These are phyloP conservation scores for Acromyrmex charruanus DNA, from an alignment of 1,140 invertebrate genomes.

Conservation along the genomic window DNA sequence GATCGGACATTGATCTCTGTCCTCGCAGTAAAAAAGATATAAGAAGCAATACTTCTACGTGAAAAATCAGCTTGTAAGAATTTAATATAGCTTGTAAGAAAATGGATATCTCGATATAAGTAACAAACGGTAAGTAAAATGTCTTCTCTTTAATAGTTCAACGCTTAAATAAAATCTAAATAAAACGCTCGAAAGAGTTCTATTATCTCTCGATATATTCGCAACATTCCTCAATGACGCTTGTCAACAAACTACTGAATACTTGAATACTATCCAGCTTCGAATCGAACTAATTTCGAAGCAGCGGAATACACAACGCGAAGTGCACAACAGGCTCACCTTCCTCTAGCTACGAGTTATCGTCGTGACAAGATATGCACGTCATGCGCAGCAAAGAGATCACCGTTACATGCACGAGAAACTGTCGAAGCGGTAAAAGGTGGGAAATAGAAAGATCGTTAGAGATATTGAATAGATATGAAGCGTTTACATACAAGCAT, in stretches of 20 bases:
- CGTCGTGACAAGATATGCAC: conserved; percentile 57
- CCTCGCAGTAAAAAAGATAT: conserved; percentile 24
- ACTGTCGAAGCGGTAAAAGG: conserved; percentile 40
- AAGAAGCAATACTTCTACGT: conserved; percentile 58
- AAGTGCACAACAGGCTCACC: conserved; percentile 58
- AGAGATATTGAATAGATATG: conserved; percentile 6
- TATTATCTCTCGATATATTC: conserved; percentile 43
- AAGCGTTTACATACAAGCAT: conserved; percentile 42
- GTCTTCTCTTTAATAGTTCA: conserved; percentile 4
- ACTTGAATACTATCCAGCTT: conserved; percentile 53
- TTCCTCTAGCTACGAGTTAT: conserved; percentile 62
- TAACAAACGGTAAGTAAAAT: conserved; percentile 34
- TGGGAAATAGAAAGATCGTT: conserved; percentile 9
- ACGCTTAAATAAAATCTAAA: conserved; percentile 36
- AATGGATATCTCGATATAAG: conserved; percentile 27
- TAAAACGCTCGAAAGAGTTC: conserved; percentile 30
- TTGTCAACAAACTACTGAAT: conserved; percentile 55
- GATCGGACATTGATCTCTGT: conserved; percentile 23
- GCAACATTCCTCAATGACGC: conserved; percentile 42
- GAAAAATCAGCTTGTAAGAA: conserved; percentile 41
- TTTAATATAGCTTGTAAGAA: conserved; percentile 29
- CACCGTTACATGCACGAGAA: conserved; percentile 52
- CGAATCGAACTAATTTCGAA: conserved; percentile 55
- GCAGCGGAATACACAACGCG: conserved; percentile 35
- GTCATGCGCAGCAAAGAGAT: conserved; percentile 57